A percentile compares a stretch with the other conserved stretches of the same genome.
Evolutionary conservation across 2,888 invertebrate species (phyloP).

Genomic region (Spatulosminthurus flaviceps): DNA sequence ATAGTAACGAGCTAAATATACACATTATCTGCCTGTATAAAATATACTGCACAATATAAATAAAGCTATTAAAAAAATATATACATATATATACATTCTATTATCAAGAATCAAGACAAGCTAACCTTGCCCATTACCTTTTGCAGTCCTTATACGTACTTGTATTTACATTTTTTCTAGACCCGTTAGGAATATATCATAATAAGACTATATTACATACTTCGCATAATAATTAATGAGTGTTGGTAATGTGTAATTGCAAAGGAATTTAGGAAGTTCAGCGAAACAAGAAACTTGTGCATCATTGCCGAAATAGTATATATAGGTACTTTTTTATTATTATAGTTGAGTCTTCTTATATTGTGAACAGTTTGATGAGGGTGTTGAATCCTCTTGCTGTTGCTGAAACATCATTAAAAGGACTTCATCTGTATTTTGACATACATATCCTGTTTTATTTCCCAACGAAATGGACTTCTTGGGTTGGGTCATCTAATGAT

Average conservation of each 20-base stretch:
- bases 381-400: neutral
- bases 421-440: neutral
- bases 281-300: neutral
- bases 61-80: too few relatives aligned
- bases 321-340: neutral
- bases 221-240: too few relatives aligned
- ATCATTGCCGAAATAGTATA: neutral
- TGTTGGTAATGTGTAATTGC: neutral
- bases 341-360: neutral
- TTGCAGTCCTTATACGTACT: too few relatives aligned
- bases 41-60: too few relatives aligned
- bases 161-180: too few relatives aligned
- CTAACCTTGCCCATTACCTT: too few relatives aligned
- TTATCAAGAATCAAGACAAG: too few relatives aligned
- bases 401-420: neutral
- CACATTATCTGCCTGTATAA: too few relatives aligned
- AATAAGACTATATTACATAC: too few relatives aligned
- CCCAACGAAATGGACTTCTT: slow-evolving; percentile 7
- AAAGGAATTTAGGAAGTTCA: neutral
- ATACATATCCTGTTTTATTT: slow-evolving; percentile 8
- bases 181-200: too few relatives aligned
- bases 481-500: slow-evolving; percentile 4
- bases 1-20: too few relatives aligned
- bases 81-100: too few relatives aligned
- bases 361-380: neutral